Percentiles rank a stretch among this genome's conserved stretches.
phyloP scores from a whole-genome alignment of 2,797 vertebrate species.

The Bufotes viridis region DNA sequence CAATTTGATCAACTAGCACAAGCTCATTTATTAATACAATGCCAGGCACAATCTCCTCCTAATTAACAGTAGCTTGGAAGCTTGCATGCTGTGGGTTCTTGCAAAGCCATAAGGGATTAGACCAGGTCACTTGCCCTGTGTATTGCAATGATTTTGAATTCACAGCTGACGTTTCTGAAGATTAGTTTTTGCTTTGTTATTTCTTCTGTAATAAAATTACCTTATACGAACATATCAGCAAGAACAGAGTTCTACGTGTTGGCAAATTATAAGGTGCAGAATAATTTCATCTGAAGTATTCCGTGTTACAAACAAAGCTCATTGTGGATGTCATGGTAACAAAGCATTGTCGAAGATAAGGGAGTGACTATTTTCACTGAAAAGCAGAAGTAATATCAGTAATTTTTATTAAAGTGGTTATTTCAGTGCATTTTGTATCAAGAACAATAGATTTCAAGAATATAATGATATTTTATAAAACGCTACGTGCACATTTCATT shows the following conservation, averaged over 20 bases:
- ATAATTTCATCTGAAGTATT: slow-evolving; percentile 25
- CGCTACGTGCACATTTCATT: background rate
- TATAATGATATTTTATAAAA: background rate
- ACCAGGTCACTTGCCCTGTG: slow-evolving; percentile 47
- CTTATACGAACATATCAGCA: slow-evolving; percentile 27
- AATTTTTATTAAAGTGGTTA: background rate
- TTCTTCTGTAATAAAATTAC: slow-evolving; percentile 39
- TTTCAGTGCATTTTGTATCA: background rate
- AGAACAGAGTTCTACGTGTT: slow-evolving; percentile 9
- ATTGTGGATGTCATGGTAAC: slow-evolving; percentile 23
- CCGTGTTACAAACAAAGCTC: slow-evolving; percentile 14
- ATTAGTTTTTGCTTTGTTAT: slow-evolving; percentile 13
- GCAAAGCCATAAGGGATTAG: slow-evolving; percentile 42
- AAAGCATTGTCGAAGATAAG: slow-evolving; percentile 3
- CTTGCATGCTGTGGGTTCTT: slow-evolving; percentile 35
- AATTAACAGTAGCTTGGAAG: slow-evolving; percentile 56
- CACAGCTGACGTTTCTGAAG: slow-evolving; percentile 25
- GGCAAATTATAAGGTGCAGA: slow-evolving; percentile 27
- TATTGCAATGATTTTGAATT: slow-evolving; percentile 52
- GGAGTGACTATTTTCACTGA: slow-evolving; percentile 13
- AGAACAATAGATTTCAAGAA: background rate
- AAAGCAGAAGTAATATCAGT: background rate
- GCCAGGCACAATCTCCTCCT: slow-evolving; percentile 57
- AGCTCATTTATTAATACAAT: slow-evolving; percentile 65
- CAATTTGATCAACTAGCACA: slow-evolving; percentile 65